Percentiles rank a stretch among this genome's conserved stretches.
Evolutionary conservation across 1,140 invertebrate genomes (phyloP).

Genomic region (Drosophila repleta): DNA sequence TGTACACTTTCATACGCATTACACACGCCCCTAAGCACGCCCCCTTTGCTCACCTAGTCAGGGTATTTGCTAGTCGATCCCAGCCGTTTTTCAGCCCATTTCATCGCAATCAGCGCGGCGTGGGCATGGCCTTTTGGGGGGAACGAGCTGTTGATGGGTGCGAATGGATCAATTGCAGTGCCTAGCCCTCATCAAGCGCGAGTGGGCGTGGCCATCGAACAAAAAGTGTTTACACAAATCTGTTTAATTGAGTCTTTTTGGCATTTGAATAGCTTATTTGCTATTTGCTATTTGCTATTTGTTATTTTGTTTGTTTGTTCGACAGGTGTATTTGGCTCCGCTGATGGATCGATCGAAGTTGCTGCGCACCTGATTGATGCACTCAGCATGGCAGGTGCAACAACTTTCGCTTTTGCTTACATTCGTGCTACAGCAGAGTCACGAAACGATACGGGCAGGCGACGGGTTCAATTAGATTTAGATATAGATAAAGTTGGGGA

Average conservation of each 20-base stretch:
- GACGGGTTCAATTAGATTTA: no score
- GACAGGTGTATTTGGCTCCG: slow-evolving; percentile 6
- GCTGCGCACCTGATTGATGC: slow-evolving; percentile 8
- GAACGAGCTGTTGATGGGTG: slow-evolving; percentile 35
- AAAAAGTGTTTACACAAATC: slow-evolving; percentile 20
- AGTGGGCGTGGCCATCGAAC: background rate
- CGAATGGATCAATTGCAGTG: slow-evolving; percentile 42
- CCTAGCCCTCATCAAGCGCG: background rate
- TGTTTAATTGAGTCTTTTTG: slow-evolving; percentile 43
- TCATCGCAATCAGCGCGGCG: background rate
- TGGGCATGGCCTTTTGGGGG: slow-evolving; percentile 4
- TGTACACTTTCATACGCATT: no score
- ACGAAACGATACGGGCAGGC: no score
- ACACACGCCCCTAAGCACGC: no score
- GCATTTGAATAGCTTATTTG: slow-evolving; percentile 27
- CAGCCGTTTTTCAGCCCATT: background rate
- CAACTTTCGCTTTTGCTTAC: no score
- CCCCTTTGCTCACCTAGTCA: no score
- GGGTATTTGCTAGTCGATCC: background rate
- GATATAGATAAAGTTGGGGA: no score
- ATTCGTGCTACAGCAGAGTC: no score
- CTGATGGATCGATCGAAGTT: slow-evolving; percentile 49
- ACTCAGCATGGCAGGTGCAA: slow-evolving; percentile 11
- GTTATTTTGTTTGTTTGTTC: slow-evolving; percentile 14
- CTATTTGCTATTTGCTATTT: slow-evolving; percentile 14